Conservation (phyloP, 2,797 vertebrate genomes). For the Pyrocephalus nanus region DNA sequence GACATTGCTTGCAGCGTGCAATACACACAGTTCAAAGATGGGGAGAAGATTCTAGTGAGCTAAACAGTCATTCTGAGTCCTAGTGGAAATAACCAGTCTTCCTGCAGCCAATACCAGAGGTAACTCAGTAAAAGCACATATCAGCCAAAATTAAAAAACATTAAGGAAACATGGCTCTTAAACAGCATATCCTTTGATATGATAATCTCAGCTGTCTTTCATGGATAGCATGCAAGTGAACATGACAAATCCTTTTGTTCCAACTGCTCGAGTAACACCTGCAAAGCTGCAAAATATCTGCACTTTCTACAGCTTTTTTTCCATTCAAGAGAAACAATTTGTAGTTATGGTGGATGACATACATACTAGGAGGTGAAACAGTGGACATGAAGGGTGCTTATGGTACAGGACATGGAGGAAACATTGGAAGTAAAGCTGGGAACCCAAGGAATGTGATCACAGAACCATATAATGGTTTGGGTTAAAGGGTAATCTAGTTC, state of each 20-base stretch:
- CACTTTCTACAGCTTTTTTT: background rate
- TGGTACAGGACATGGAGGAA: background rate
- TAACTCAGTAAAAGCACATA: background rate
- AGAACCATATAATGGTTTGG: background rate
- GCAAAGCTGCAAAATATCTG: background rate
- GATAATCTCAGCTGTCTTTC: background rate
- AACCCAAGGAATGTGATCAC: background rate
- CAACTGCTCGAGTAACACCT: background rate
- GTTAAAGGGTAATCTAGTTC: background rate
- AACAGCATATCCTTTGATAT: background rate
- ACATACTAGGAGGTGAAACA: background rate
- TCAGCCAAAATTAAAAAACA: background rate
- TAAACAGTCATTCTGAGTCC: background rate
- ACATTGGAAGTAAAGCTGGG: background rate
- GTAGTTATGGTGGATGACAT: background rate
- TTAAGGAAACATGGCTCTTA: background rate
- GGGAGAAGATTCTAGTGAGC: background rate
- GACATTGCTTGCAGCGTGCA: background rate
- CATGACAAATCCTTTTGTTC: background rate
- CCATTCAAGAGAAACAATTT: background rate
- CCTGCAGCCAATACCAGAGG: background rate
- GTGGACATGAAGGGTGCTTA: background rate
- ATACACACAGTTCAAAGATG: background rate
- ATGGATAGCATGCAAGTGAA: background rate
- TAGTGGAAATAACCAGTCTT: background rate